These are phyloP conservation scores for Ectemnius cavifrons DNA, from an alignment of 2,888 invertebrate species.

Conservation along the genomic window DNA sequence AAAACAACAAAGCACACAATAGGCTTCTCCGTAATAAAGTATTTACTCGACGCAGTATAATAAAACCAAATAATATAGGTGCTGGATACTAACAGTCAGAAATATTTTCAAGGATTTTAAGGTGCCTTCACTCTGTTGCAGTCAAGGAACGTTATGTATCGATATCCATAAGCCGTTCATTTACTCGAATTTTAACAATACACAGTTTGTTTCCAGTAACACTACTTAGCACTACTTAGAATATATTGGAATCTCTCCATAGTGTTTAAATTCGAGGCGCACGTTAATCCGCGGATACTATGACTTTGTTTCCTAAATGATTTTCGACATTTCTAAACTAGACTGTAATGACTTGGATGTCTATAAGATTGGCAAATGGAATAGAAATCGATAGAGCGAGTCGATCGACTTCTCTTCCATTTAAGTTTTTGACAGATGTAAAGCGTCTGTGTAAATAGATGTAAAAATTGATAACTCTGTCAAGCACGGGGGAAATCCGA, in stretches of 20 bases:
- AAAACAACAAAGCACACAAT: conserved; percentile 27
- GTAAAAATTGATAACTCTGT: conserved; percentile 22
- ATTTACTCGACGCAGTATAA: conserved; percentile 16
- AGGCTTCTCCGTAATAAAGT: conserved; percentile 19
- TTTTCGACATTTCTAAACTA: conserved; percentile 3
- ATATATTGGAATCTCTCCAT: conserved; percentile 13
- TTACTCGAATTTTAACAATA: conserved; percentile 24
- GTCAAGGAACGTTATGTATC: conserved; percentile 22
- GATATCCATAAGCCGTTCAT: conserved; percentile 27
- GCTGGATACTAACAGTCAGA: conserved; percentile 44
- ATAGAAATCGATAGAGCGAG: too few species aligned
- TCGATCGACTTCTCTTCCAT: neutral
- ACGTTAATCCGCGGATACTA: conserved; percentile 8
- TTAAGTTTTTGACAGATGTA: conserved; percentile 10
- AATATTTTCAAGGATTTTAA: conserved; percentile 39
- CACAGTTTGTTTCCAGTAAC: conserved; percentile 34
- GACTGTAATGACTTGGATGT: too few species aligned
- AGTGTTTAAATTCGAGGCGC: conserved; percentile 8
- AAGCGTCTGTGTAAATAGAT: conserved; percentile 45
- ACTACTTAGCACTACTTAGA: conserved; percentile 13
- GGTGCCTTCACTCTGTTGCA: conserved; percentile 56
- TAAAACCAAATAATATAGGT: conserved; percentile 46
- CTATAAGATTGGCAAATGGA: neutral
- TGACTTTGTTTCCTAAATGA: conserved; percentile 20
- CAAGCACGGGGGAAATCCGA: neutral